Evolutionary conservation across 2,888 invertebrate species (phyloP).

Genomic region (Lasius platythorax): DNA sequence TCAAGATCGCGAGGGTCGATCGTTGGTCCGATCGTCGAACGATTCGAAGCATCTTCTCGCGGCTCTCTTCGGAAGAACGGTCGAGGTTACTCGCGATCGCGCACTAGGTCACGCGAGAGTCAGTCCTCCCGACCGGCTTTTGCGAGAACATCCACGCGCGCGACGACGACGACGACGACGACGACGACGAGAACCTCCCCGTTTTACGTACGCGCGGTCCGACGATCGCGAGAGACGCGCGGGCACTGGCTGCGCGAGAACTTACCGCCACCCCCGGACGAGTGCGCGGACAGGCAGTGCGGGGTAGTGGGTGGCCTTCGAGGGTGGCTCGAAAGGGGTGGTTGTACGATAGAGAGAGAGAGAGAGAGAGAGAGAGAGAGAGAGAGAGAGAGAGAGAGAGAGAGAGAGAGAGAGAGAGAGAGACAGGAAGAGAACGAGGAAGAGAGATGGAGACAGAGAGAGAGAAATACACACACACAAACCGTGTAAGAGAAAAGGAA

Average conservation of each 20-base stretch:
- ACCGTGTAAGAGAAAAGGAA: slow-evolving; percentile 4
- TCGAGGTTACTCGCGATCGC: background rate
- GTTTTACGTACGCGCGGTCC: slow-evolving; percentile 81
- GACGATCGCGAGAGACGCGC: slow-evolving; percentile 85
- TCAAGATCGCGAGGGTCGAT: slow-evolving; percentile 6
- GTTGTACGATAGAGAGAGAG: slow-evolving; percentile 19
- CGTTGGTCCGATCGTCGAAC: background rate
- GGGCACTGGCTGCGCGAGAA: slow-evolving; percentile 83
- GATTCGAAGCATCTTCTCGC: background rate
- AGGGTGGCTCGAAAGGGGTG: slow-evolving; percentile 63
- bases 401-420: background rate
- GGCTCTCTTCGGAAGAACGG: background rate
- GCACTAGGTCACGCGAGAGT: background rate
- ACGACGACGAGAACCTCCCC: slow-evolving; percentile 59
- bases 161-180: slow-evolving; percentile 39
- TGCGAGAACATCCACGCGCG: slow-evolving; percentile 60
- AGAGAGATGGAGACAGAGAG: background rate
- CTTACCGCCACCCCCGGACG: slow-evolving; percentile 78
- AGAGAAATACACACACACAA: background rate
- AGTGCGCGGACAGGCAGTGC: slow-evolving; percentile 75
- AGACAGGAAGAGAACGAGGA: background rate
- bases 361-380: slow-evolving; percentile 40
- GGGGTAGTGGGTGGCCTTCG: slow-evolving; percentile 74
- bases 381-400: slow-evolving; percentile 27
- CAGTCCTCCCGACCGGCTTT: slow-evolving; percentile 1